Evolutionary conservation across 2,888 invertebrate genomes (phyloP).

Genomic region (Rhabditoides inermis): DNA sequence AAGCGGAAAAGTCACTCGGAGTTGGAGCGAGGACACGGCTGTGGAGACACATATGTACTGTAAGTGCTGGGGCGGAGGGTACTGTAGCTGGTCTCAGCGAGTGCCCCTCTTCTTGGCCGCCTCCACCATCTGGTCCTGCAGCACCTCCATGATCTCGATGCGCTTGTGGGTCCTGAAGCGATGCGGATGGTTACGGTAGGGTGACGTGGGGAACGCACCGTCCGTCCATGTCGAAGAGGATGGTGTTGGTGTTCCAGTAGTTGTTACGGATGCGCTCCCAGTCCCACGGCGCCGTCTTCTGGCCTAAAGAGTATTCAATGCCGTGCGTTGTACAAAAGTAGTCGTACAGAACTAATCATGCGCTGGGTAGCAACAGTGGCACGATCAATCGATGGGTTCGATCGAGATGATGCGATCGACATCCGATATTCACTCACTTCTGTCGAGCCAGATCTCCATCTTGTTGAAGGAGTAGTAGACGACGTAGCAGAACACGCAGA

Average conservation of each 20-base stretch:
- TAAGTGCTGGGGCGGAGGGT: no score
- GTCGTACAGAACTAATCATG: no score
- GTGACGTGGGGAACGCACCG: no score
- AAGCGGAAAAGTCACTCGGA: no score
- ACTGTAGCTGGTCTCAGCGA: no score
- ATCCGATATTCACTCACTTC: no score
- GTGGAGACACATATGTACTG: no score
- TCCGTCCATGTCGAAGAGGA: slow-evolving; percentile 18
- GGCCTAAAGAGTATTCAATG: slow-evolving; percentile 15
- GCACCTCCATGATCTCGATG: slow-evolving; percentile 40
- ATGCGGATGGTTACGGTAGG: slow-evolving; percentile 16
- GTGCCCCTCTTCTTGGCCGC: slow-evolving; percentile 39
- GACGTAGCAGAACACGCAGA: slow-evolving; percentile 32
- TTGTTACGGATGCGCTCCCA: slow-evolving; percentile 46
- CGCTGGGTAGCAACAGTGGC: no score
- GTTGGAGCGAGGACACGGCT: no score
- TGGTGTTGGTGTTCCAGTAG: slow-evolving; percentile 35
- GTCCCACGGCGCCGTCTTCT: slow-evolving; percentile 44
- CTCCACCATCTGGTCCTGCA: slow-evolving; percentile 40
- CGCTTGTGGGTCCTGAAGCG: slow-evolving; percentile 38
- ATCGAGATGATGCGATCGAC: no score
- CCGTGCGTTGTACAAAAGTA: background rate
- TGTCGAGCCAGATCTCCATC: slow-evolving; percentile 46
- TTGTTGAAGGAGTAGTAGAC: slow-evolving; percentile 42
- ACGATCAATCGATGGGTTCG: no score